Percentiles rank a stretch among this genome's conserved stretches.
phyloP scores from a whole-genome alignment of 53 echinoderm and acorn worm genomes.

The Arbacia lixula region DNA sequence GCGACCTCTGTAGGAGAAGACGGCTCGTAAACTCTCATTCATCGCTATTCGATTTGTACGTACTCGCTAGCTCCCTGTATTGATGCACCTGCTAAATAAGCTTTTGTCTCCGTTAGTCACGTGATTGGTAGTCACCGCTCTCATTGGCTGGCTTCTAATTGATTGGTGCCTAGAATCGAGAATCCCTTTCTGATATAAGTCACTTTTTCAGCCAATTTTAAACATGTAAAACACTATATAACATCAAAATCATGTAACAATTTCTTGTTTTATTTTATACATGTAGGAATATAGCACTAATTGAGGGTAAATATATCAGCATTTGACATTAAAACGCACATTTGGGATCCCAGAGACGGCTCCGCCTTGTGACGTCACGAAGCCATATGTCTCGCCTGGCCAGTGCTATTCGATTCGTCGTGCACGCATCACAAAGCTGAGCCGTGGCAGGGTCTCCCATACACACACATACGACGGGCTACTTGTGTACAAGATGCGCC shows the following conservation, averaged over 20 bases:
- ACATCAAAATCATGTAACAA: too few relatives aligned
- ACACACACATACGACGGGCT: too few relatives aligned
- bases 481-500: too few relatives aligned
- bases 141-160: slow-evolving; percentile 39
- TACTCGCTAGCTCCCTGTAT: neutral
- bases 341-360: slow-evolving; percentile 51
- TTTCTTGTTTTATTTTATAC: too few relatives aligned
- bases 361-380: slow-evolving; percentile 70
- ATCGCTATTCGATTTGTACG: slow-evolving; percentile 11
- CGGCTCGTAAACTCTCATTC: too few relatives aligned
- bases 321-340: too few relatives aligned
- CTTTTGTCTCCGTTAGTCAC: slow-evolving; percentile 38
- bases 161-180: slow-evolving; percentile 32
- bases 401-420: slow-evolving; percentile 8
- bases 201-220: too few relatives aligned
- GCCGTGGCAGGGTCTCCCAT: neutral
- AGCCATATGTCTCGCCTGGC: too few relatives aligned
- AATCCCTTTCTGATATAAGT: too few relatives aligned
- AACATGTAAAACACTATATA: too few relatives aligned
- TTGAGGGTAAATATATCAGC: too few relatives aligned
- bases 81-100: slow-evolving; percentile 48
- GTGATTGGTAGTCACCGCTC: neutral
- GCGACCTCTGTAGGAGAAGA: slow-evolving; percentile 3
- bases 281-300: too few relatives aligned
- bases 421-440: slow-evolving; percentile 49